These are phyloP conservation scores for Glaucopsyche alexis DNA, from an alignment of 2,888 invertebrate genomes.

Conservation along the genomic window DNA sequence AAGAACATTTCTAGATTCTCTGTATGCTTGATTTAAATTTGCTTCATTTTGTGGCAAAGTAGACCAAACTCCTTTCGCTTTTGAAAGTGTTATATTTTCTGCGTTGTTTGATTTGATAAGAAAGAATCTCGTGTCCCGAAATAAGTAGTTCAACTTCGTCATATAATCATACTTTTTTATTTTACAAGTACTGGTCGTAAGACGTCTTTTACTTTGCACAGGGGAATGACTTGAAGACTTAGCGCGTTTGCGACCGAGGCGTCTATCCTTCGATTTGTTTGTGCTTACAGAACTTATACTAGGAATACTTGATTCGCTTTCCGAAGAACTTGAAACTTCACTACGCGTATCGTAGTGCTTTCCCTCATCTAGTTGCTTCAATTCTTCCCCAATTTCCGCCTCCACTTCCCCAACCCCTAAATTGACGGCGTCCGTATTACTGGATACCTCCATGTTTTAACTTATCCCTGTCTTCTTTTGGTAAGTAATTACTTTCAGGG, in stretches of 20 bases:
- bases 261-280: conserved; percentile 82
- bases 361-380: conserved; percentile 87
- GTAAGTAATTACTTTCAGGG: not conserved
- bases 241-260: conserved; percentile 79
- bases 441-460: conserved; percentile 72
- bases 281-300: conserved; percentile 89
- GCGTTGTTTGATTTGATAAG: conserved; percentile 98
- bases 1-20: conserved; percentile 95
- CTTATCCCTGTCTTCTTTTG: not conserved
- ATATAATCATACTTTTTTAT: conserved; percentile 90
- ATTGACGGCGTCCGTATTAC: conserved; percentile 82
- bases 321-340: conserved; percentile 92
- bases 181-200: conserved; percentile 55
- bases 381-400: conserved; percentile 88
- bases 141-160: conserved; percentile 95
- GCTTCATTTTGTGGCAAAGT: conserved; percentile 98
- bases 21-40: conserved; percentile 95
- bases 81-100: conserved; percentile 96
- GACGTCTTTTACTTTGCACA: conserved; percentile 60
- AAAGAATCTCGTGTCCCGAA: conserved; percentile 96
- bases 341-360: conserved; percentile 91
- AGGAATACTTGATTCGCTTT: conserved; percentile 85
- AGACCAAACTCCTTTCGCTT: conserved; percentile 98
- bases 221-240: conserved; percentile 69
- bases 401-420: conserved; percentile 84